Evolutionary conservation across 2,797 vertebrate genomes (phyloP).

Genomic region (Sciaenops ocellatus): DNA sequence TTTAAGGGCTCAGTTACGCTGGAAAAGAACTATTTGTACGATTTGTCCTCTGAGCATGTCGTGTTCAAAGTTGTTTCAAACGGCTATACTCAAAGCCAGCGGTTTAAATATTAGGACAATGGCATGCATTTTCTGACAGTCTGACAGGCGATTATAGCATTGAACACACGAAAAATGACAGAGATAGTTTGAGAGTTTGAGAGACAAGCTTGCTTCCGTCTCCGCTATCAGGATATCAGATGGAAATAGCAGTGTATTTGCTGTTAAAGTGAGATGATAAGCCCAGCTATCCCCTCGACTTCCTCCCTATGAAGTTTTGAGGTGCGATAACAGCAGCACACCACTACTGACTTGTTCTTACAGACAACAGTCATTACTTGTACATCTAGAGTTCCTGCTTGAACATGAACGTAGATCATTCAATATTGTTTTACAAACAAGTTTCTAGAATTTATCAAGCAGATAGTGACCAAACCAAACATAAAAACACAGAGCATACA

Average conservation of each 20-base stretch:
- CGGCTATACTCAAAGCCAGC: not conserved
- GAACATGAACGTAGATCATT: not conserved
- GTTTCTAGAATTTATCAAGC: not conserved
- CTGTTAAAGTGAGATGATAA: not conserved
- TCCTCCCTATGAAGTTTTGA: not conserved
- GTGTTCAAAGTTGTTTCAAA: not conserved
- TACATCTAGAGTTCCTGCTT: not conserved
- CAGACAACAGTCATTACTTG: not conserved
- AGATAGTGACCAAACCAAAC: not conserved
- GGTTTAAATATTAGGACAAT: not conserved
- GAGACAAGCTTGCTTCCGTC: not conserved
- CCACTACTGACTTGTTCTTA: not conserved
- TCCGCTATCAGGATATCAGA: not conserved
- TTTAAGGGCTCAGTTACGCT: not conserved
- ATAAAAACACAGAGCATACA: not conserved
- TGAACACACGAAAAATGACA: not conserved
- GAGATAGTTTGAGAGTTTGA: not conserved
- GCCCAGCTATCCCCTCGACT: not conserved
- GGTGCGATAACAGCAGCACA: not conserved
- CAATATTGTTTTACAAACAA: not conserved
- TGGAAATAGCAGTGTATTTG: not conserved
- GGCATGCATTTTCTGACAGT: not conserved
- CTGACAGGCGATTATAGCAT: not conserved
- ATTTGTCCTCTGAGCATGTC: not conserved
- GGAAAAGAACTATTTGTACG: not conserved